Conservation (phyloP, 2,797 vertebrate species). For the Linurgus olivaceus region DNA sequence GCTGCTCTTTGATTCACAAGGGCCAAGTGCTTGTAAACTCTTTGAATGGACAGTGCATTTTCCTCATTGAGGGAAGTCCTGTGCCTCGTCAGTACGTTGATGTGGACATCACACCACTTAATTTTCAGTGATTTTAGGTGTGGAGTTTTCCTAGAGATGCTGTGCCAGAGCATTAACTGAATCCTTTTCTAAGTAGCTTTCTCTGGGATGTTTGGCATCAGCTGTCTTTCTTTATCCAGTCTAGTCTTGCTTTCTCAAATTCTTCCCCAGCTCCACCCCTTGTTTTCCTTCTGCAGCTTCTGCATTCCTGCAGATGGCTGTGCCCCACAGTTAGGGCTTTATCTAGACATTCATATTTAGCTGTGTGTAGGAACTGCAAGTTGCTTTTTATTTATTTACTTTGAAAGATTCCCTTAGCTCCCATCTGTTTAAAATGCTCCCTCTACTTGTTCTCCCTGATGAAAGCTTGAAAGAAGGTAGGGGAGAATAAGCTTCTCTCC, state of each 20-base stretch:
- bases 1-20: background rate
- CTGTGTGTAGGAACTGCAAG: conserved; percentile 21
- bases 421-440: conserved; percentile 34
- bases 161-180: background rate
- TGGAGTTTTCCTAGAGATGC: background rate
- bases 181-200: background rate
- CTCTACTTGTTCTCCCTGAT: background rate
- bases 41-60: background rate
- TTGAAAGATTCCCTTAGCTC: conserved; percentile 8
- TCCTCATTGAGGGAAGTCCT: rapidly evolving
- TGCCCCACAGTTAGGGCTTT: background rate
- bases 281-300: conserved; percentile 1
- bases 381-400: conserved; percentile 51
- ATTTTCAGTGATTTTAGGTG: background rate
- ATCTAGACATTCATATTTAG: conserved; percentile 1
- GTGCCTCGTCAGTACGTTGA: background rate
- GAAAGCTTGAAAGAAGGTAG: background rate
- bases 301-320: background rate
- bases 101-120: background rate
- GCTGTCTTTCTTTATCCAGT: background rate
- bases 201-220: background rate
- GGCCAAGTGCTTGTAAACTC: background rate
- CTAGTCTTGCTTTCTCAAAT: background rate
- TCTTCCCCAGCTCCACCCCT: background rate
- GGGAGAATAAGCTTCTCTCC: background rate